Percentiles rank a stretch among this genome's conserved stretches.
phyloP scores from a whole-genome alignment of 2,113 vertebrate species.

The Dinomys branickii region DNA sequence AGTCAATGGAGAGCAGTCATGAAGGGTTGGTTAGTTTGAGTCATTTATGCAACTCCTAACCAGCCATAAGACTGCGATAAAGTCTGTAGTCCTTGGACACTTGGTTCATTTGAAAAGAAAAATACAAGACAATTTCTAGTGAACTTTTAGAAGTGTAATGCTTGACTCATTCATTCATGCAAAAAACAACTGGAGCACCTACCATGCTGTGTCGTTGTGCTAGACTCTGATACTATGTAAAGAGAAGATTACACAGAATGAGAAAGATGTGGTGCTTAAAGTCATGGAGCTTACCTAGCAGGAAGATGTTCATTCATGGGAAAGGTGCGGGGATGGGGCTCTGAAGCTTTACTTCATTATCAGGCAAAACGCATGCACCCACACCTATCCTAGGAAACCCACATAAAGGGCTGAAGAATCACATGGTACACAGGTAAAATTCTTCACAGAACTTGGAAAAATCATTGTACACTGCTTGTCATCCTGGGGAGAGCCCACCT shows the following conservation, averaged over 20 bases:
- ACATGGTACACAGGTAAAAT: neutral
- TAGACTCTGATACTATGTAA: neutral
- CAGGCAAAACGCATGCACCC: too few relatives aligned
- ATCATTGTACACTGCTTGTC: rapidly evolving
- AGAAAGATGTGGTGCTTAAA: neutral
- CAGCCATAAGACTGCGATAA: neutral
- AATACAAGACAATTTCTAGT: neutral
- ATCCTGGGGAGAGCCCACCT: rapidly evolving
- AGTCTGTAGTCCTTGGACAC: neutral
- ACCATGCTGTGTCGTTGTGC: rapidly evolving
- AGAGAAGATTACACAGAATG: neutral
- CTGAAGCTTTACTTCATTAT: neutral
- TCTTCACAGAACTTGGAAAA: neutral
- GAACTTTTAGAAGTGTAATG: neutral
- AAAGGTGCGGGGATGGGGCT: too few relatives aligned
- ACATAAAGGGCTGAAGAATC: neutral
- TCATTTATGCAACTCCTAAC: neutral
- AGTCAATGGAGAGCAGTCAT: neutral
- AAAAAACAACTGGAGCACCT: neutral
- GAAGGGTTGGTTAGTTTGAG: neutral
- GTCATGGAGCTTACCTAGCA: too few relatives aligned
- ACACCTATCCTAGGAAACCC: neutral
- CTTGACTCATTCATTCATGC: neutral
- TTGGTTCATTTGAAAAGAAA: neutral
- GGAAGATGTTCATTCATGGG: too few relatives aligned